phyloP scores from a whole-genome alignment of 2,888 invertebrate genomes.

The Clepsis dumicolana region DNA sequence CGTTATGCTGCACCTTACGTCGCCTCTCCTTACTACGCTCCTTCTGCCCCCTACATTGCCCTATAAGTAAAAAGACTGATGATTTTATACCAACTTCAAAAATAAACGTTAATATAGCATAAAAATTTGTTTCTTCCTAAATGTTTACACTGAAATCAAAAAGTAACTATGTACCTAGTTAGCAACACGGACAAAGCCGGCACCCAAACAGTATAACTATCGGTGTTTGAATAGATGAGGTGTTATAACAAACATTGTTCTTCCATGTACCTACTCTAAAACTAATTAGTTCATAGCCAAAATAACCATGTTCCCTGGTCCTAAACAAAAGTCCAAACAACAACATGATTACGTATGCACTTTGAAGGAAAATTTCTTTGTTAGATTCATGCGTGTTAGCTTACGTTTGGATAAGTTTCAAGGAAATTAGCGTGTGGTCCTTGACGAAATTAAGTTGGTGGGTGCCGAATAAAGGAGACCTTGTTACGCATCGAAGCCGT shows the following conservation, averaged over 20 bases:
- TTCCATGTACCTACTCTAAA: constrained; percentile 7
- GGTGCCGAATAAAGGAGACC: constrained; percentile 50
- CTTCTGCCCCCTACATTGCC: constrained; percentile 70
- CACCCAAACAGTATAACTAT: not conserved
- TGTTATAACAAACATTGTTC: constrained; percentile 31
- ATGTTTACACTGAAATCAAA: not conserved
- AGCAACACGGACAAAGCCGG: not conserved
- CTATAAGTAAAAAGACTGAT: constrained; percentile 62
- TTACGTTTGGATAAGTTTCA: constrained; percentile 57
- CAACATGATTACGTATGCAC: constrained; percentile 45
- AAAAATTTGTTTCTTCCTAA: not conserved
- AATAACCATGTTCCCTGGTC: constrained; percentile 34
- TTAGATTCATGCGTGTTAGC: constrained; percentile 44
- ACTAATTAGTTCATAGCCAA: constrained; percentile 15
- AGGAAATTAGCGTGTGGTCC: constrained; percentile 60
- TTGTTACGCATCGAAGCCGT: constrained; percentile 63
- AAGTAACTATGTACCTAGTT: too few species aligned
- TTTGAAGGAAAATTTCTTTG: constrained; percentile 41
- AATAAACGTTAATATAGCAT: constrained; percentile 15
- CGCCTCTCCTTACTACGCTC: constrained; percentile 59
- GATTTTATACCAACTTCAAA: constrained; percentile 53
- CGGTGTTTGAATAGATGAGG: constrained; percentile 7
- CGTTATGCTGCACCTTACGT: constrained; percentile 55
- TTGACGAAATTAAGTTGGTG: constrained; percentile 57
- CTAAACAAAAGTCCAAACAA: constrained; percentile 43